Evolutionary conservation across 2,113 vertebrate genomes (phyloP).

Genomic region (Barbus barbus): DNA sequence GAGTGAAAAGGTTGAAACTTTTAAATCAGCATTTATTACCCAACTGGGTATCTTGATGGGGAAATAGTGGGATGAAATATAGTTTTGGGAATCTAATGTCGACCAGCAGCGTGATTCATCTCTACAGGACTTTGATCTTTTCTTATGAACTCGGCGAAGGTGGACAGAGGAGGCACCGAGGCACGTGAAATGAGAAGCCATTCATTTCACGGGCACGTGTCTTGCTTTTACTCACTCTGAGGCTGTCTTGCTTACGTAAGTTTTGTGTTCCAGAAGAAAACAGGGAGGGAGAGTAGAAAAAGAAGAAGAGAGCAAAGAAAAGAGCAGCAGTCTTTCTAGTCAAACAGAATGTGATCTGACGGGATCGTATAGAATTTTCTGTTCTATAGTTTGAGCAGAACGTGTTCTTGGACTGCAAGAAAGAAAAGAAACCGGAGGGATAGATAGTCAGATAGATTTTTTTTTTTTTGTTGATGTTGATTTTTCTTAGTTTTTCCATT

Average conservation of each 20-base stretch:
- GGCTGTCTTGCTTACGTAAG: slow-evolving; percentile 64
- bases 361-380: slow-evolving; percentile 39
- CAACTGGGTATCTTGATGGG: neutral
- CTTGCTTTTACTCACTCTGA: slow-evolving; percentile 61
- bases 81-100: neutral
- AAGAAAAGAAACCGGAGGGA: slow-evolving; percentile 57
- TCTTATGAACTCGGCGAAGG: slow-evolving; percentile 31
- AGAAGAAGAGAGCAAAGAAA: slow-evolving; percentile 26
- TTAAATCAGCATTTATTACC: neutral
- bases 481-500: slow-evolving; percentile 51
- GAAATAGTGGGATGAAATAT: neutral
- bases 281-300: slow-evolving; percentile 17
- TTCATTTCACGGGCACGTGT: slow-evolving; percentile 61
- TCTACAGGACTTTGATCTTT: slow-evolving; percentile 65
- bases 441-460: slow-evolving; percentile 25
- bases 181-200: slow-evolving; percentile 64
- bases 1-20: neutral
- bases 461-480: slow-evolving; percentile 24
- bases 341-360: slow-evolving; percentile 42
- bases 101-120: slow-evolving; percentile 51
- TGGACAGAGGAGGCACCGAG: slow-evolving; percentile 50
- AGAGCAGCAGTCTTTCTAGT: neutral
- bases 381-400: slow-evolving; percentile 53
- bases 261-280: slow-evolving; percentile 57
- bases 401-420: slow-evolving; percentile 41